Evolutionary conservation across 1,140 invertebrate species (phyloP).

Genomic region (Drosophila persimilis): DNA sequence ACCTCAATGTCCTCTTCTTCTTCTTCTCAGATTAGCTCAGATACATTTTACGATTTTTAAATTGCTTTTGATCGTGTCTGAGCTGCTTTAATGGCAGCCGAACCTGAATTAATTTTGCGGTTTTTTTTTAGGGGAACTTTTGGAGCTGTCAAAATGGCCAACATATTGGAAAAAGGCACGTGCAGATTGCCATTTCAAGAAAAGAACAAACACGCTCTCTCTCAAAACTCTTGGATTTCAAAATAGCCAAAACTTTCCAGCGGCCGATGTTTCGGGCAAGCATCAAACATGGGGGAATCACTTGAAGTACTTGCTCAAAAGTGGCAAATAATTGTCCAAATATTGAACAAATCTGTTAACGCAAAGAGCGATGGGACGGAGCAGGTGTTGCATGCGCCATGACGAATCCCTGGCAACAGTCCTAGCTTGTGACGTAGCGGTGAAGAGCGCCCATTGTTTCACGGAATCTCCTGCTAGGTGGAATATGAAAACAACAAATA

Average conservation of each 20-base stretch:
- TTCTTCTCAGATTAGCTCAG: neutral
- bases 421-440: constrained; percentile 34
- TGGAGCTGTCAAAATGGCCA: constrained; percentile 7
- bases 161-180: constrained; percentile 6
- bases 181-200: constrained; percentile 2
- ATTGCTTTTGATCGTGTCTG: constrained; percentile 13
- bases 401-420: constrained; percentile 32
- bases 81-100: neutral
- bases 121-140: constrained; percentile 50
- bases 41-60: constrained; percentile 18
- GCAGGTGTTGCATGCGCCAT: neutral
- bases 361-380: constrained; percentile 2
- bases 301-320: constrained; percentile 24
- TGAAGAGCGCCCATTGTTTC: constrained; percentile 25
- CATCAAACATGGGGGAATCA: constrained; percentile 41
- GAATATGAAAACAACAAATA: constrained; percentile 31
- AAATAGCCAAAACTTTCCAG: constrained; percentile 9
- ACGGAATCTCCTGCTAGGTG: constrained; percentile 40
- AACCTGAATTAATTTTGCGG: constrained; percentile 14
- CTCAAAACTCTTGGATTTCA: neutral
- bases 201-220: constrained; percentile 13
- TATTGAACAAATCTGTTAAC: constrained; percentile 51
- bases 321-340: constrained; percentile 62
- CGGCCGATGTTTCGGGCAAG: neutral
- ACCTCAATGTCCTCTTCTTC: constrained; percentile 1